These are phyloP conservation scores for Cichlasoma orientale DNA, from an alignment of 2,797 vertebrate species.

Conservation along the genomic window DNA sequence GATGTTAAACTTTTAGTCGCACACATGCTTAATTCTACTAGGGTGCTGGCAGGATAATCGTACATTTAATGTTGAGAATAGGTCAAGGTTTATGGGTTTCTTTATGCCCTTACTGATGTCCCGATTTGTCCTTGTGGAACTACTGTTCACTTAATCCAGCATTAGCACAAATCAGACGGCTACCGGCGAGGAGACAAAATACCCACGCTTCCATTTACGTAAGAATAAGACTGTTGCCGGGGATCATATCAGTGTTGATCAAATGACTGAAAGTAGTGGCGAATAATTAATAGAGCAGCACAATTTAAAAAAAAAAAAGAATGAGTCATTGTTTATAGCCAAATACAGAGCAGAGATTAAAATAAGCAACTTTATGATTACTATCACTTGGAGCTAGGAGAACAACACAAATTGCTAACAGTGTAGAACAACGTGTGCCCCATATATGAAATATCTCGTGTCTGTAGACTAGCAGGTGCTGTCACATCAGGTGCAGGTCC, in stretches of 20 bases:
- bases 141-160: neutral
- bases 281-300: neutral
- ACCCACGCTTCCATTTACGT: neutral
- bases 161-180: neutral
- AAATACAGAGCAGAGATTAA: constrained; percentile 1
- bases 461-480: constrained; percentile 15
- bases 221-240: neutral
- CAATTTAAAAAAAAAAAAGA: neutral
- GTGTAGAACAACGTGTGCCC: neutral
- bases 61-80: neutral
- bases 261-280: neutral
- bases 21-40: neutral
- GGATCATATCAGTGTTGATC: neutral
- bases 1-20: neutral
- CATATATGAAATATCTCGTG: neutral
- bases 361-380: constrained; percentile 8
- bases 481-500: constrained; percentile 36
- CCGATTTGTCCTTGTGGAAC: neutral
- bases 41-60: neutral
- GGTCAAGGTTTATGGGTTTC: accelerated
- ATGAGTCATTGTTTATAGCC: neutral
- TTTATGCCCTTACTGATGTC: neutral
- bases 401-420: neutral
- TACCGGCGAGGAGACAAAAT: neutral
- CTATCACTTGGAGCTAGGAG: neutral